Evolutionary conservation across 2,113 vertebrate species (phyloP).

Genomic region (Strix uralensis): DNA sequence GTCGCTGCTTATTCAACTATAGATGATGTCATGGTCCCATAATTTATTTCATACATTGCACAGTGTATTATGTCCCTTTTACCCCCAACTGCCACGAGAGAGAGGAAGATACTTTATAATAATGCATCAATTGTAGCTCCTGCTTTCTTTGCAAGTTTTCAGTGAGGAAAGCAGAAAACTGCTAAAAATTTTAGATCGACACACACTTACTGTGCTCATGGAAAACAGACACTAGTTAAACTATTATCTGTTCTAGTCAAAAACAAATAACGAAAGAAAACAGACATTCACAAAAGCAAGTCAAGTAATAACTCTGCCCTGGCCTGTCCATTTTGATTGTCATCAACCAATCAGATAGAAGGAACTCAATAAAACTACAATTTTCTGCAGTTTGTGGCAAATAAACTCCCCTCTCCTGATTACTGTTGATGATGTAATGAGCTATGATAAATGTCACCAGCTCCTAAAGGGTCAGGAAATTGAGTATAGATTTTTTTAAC

Average conservation of each 20-base stretch:
- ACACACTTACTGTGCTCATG: neutral
- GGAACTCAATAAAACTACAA: conserved; percentile 26
- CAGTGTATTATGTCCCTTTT: neutral
- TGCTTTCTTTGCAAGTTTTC: neutral
- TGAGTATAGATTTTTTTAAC: conserved; percentile 1
- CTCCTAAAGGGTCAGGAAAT: conserved; percentile 23
- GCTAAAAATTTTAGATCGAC: neutral
- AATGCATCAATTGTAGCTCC: neutral
- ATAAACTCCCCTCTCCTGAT: neutral
- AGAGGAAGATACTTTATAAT: neutral
- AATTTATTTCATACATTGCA: neutral
- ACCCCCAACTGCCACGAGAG: neutral
- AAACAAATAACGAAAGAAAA: conserved; percentile 35
- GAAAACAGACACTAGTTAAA: conserved; percentile 37
- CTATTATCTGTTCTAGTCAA: neutral
- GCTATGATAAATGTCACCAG: conserved; percentile 19
- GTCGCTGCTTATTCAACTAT: neutral
- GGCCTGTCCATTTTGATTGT: neutral
- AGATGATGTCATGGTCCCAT: neutral
- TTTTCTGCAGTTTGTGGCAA: conserved; percentile 32
- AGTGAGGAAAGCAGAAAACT: neutral
- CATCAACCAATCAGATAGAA: neutral
- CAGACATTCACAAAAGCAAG: conserved; percentile 28
- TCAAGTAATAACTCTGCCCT: conserved; percentile 19
- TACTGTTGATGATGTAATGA: conserved; percentile 28